These are phyloP conservation scores for Paraescarpia echinospica DNA, from an alignment of 1,140 invertebrate genomes.

Conservation along the genomic window DNA sequence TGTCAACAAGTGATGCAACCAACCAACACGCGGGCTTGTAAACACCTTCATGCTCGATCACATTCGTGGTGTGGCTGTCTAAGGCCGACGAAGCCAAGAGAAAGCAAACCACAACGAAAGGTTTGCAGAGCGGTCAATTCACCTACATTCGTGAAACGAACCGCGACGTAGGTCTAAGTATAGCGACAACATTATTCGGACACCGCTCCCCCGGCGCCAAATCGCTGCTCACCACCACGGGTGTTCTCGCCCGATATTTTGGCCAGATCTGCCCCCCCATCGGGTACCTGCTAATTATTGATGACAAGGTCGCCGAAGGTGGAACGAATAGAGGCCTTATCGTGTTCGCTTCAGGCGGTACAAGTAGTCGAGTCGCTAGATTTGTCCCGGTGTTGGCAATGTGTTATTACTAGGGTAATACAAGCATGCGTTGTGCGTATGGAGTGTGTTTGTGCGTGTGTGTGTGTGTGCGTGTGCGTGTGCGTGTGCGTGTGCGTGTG, in stretches of 20 bases:
- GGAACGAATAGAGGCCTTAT: neutral
- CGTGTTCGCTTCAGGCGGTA: neutral
- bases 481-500: constrained; percentile 34
- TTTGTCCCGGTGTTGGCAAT: neutral
- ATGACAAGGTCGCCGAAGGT: neutral
- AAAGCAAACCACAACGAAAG: neutral
- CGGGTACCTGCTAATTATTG: neutral
- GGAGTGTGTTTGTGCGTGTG: constrained; percentile 34
- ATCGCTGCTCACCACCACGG: neutral
- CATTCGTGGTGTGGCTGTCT: neutral
- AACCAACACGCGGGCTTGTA: neutral
- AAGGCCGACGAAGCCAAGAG: neutral
- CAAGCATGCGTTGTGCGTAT: constrained; percentile 31
- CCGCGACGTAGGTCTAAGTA: neutral
- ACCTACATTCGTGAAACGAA: neutral
- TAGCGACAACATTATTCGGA: neutral
- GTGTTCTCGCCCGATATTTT: neutral
- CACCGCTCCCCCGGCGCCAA: neutral
- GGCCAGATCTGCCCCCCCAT: neutral
- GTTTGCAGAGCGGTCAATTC: neutral
- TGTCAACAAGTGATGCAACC: too few species aligned
- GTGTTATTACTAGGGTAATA: neutral
- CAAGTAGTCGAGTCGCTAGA: neutral
- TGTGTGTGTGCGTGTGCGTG: constrained; percentile 43
- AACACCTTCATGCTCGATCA: neutral